Evolutionary conservation across 2,797 vertebrate genomes (phyloP).

Genomic region (Tolypeutes matacus): DNA sequence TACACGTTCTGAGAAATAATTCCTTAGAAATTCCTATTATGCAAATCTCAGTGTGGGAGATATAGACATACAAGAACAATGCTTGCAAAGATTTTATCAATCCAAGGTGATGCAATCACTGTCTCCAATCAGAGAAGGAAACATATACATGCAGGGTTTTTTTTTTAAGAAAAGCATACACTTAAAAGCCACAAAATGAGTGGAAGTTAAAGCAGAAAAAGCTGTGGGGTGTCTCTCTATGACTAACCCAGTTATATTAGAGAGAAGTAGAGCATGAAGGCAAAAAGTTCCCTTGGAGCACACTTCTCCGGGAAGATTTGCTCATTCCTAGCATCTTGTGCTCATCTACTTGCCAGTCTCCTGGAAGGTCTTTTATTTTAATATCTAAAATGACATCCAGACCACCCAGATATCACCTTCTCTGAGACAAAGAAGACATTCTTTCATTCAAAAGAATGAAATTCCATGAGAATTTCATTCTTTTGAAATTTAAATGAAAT

Average conservation of each 20-base stretch:
- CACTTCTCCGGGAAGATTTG: neutral
- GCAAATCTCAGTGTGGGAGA: neutral
- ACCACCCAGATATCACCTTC: neutral
- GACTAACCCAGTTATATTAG: neutral
- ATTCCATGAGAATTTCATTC: neutral
- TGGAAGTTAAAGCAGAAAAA: neutral
- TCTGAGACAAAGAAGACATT: no score
- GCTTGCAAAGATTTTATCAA: neutral
- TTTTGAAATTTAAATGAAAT: conserved; percentile 58
- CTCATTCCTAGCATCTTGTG: neutral
- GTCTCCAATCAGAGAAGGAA: neutral
- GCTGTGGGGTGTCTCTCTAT: neutral
- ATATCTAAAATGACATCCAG: neutral
- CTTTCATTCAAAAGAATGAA: no score
- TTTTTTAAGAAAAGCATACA: neutral
- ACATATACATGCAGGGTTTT: neutral
- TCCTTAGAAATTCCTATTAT: conserved; percentile 41
- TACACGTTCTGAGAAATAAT: neutral
- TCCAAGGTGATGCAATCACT: neutral
- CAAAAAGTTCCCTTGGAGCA: neutral
- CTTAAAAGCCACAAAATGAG: neutral
- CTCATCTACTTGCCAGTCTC: neutral
- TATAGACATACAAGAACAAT: neutral
- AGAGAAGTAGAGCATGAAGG: neutral
- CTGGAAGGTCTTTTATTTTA: neutral